Conservation (phyloP, 92 coral and sea anemone species). For the Palythoa heliodiscus region DNA sequence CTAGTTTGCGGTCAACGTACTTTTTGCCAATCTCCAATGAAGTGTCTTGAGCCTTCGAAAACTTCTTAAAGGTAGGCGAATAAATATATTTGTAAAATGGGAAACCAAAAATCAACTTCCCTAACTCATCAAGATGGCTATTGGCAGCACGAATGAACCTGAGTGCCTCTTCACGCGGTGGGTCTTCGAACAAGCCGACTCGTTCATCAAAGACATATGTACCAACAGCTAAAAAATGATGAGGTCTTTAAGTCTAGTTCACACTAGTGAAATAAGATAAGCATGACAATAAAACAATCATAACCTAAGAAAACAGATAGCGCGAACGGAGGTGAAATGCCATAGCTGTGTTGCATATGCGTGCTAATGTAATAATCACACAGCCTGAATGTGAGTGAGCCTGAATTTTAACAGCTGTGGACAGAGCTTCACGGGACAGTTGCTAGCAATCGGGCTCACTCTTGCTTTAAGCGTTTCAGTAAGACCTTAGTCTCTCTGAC, state of each 20-base stretch:
- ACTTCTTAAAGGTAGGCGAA: constrained; percentile 40
- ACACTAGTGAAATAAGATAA: too few relatives aligned
- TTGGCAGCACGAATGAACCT: constrained; percentile 40
- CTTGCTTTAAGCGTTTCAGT: too few relatives aligned
- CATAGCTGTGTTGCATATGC: too few relatives aligned
- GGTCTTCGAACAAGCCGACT: constrained; percentile 42
- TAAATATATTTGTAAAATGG: constrained; percentile 39
- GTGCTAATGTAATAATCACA: too few relatives aligned
- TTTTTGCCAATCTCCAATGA: constrained; percentile 17
- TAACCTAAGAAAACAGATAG: too few relatives aligned
- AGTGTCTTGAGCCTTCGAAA: constrained; percentile 37
- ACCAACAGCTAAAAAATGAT: constrained; percentile 32
- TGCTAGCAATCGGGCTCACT: too few relatives aligned
- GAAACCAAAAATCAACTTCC: constrained; percentile 40
- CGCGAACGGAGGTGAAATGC: too few relatives aligned
- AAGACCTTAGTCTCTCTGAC: too few relatives aligned
- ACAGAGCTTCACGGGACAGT: too few relatives aligned
- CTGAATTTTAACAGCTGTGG: too few relatives aligned
- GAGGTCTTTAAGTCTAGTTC: not conserved
- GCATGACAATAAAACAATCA: too few relatives aligned
- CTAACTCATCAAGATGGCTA: constrained; percentile 26
- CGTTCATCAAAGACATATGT: constrained; percentile 45
- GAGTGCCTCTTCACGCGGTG: constrained; percentile 34
- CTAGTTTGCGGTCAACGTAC: constrained; percentile 16
- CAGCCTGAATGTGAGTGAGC: too few relatives aligned